Evolutionary conservation across 2,888 invertebrate species (phyloP), one percentile per base, ranked within the genome.

Genomic region (Drosophila paracracens): DNA sequence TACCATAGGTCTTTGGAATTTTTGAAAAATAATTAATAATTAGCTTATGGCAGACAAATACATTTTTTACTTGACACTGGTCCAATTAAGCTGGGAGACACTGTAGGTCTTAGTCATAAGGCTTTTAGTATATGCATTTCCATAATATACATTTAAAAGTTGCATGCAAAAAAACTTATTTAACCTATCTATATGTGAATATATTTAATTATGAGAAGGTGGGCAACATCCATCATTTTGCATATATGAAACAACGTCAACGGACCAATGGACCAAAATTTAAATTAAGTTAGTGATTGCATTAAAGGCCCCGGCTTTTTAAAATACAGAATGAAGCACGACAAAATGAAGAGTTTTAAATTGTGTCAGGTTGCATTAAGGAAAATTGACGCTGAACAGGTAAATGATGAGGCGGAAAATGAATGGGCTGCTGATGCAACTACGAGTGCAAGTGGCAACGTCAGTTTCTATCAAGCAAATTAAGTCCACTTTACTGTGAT

Each of bases 401-500:
- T 52, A 56, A 33, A 48, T n/a, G 43, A 51, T 46, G 18, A 35
- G 33, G 16, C 33, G 21, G n/a, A 33, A 18, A 53, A 18, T 18
- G 2, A 18, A 18, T 18, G 13, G 46, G 16, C 13, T 21, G 4
- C 13, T 21, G 7, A 13, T 16, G 27, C 27, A 18, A 18, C 10
- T 18, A 21, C 13, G 13, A 21, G 21, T 18, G n/a, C 46, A 31
- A 52, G 13, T 11, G 13, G 27, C 10, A 11, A 35, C 54, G 18
- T 66, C 57, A 75, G 48, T 69, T 54, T 66, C 68, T 70, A 79
- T 79, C 75, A 85, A 79, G n/a, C 27, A 29, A 56, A 76, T 79
- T 77, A 88, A 82, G 83, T 70, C 81, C 67, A 70, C 81, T 78
- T 72, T 74, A 77, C 74, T 70, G 75, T 83, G 89, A 83, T 87